Evolutionary conservation across 2,888 invertebrate species (phyloP).

Genomic region (Drosophila stalkeri): DNA sequence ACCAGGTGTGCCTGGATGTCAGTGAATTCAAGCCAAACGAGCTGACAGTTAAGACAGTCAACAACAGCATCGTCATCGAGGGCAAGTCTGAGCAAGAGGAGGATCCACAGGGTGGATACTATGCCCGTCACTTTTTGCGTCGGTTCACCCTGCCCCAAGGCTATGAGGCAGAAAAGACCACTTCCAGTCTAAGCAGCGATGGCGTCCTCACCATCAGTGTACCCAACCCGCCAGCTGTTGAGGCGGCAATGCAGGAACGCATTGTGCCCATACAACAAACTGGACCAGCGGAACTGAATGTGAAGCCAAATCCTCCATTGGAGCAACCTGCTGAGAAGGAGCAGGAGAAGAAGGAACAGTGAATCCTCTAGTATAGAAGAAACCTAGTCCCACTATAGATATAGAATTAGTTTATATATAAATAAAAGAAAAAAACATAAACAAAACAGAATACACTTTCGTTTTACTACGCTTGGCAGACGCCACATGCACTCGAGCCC

Average conservation of each 20-base stretch:
- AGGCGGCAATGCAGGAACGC: conserved; percentile 85
- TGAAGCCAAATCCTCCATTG: conserved; percentile 32
- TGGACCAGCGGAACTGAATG: conserved; percentile 78
- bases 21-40: conserved; percentile 92
- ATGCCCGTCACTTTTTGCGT: conserved; percentile 90
- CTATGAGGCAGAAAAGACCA: conserved; percentile 90
- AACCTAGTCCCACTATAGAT: not conserved
- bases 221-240: conserved; percentile 85
- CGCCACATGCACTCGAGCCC: conserved; percentile 28
- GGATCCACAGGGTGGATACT: conserved; percentile 90
- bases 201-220: conserved; percentile 90
- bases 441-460: conserved; percentile 30
- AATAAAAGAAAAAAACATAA: conserved; percentile 22
- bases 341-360: conserved; percentile 10
- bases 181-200: conserved; percentile 91
- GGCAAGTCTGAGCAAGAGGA: conserved; percentile 91
- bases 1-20: conserved; percentile 91
- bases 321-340: conserved; percentile 7
- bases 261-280: conserved; percentile 88
- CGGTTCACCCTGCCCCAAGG: conserved; percentile 91
- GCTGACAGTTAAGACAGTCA: conserved; percentile 91
- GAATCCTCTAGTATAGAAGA: not conserved
- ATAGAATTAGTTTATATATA: conserved; percentile 2
- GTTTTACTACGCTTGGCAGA: conserved; percentile 43
- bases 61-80: conserved; percentile 89